Evolutionary conservation across 1,140 invertebrate species (phyloP).

Genomic region (Aphaenogaster floridana): DNA sequence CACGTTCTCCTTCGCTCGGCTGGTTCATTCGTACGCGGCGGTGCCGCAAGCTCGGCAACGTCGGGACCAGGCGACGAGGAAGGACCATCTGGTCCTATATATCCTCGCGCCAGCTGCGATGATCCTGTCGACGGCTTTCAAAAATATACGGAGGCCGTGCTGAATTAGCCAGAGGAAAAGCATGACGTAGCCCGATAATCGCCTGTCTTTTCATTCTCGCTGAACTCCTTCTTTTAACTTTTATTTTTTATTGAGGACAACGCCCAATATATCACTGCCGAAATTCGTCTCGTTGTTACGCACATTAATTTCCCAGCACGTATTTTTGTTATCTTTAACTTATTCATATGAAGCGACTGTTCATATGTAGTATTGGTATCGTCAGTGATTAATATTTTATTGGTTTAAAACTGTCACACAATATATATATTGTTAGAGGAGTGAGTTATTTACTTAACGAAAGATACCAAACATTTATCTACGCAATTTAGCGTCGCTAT

Average conservation of each 20-base stretch:
- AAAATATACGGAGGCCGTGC: constrained; percentile 42
- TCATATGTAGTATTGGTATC: background rate
- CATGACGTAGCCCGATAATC: background rate
- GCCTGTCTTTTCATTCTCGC: background rate
- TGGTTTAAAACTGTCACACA: background rate
- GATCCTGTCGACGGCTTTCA: constrained; percentile 74
- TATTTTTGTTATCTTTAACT: background rate
- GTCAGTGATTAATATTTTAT: background rate
- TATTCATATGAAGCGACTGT: background rate
- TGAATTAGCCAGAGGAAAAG: constrained; percentile 54
- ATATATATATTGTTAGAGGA: background rate
- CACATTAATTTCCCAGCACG: background rate
- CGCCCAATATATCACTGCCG: background rate
- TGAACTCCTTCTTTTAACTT: background rate
- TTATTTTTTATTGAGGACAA: background rate
- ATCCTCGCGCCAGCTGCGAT: constrained; percentile 79
- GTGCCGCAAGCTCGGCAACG: constrained; percentile 63
- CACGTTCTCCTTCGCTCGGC: constrained; percentile 21
- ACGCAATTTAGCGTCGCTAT: background rate
- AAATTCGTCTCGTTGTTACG: background rate
- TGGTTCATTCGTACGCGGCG: constrained; percentile 41
- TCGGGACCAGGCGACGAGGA: constrained; percentile 69
- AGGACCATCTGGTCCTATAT: constrained; percentile 78
- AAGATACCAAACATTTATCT: background rate
- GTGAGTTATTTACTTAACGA: background rate